phyloP scores from a whole-genome alignment of 2,113 vertebrate genomes.

The Podocnemis expansa region DNA sequence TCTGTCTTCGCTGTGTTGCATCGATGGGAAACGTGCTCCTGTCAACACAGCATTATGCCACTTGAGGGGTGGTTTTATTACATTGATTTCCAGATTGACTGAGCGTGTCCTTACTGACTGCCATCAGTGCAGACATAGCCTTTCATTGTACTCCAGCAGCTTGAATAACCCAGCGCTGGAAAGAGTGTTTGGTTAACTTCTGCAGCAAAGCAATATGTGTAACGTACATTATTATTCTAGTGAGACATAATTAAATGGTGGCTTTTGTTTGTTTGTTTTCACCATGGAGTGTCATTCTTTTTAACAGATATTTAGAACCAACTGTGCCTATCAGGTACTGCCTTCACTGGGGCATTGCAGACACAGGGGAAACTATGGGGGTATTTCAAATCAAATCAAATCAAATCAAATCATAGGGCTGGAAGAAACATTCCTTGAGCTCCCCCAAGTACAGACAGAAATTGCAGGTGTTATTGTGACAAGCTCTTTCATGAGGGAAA shows the following conservation, averaged over 20 bases:
- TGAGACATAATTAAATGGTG: neutral
- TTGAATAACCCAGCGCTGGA: neutral
- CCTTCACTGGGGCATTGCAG: neutral
- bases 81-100: too few relatives aligned
- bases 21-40: too few relatives aligned
- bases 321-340: neutral
- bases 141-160: neutral
- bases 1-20: too few relatives aligned
- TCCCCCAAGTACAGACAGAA: neutral
- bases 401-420: too few relatives aligned
- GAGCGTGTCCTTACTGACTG: too few relatives aligned
- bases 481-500: neutral
- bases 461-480: neutral
- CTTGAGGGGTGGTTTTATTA: too few relatives aligned
- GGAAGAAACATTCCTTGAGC: neutral
- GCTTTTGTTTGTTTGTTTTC: neutral
- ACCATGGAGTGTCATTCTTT: neutral
- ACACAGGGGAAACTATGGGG: neutral
- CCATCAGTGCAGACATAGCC: too few relatives aligned
- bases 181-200: neutral
- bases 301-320: neutral
- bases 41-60: too few relatives aligned
- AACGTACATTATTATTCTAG: neutral
- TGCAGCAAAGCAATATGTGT: neutral
- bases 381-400: too few relatives aligned